phyloP scores from a whole-genome alignment of 2,797 vertebrate genomes.

The Mycteria americana region DNA sequence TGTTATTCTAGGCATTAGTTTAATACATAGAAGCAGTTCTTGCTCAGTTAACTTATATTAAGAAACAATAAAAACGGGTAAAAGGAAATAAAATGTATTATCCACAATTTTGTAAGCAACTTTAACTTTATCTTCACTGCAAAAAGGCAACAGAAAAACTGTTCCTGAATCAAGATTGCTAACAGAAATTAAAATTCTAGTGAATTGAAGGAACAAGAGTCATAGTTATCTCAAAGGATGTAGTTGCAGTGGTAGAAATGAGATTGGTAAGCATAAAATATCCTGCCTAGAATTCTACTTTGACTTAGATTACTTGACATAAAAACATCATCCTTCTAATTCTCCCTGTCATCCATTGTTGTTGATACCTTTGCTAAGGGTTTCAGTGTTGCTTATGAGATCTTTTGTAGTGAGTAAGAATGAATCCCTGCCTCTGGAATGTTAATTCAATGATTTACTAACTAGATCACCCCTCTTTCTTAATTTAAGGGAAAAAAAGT shows the following conservation, averaged over 20 bases:
- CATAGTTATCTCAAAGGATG: not conserved
- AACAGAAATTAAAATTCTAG: not conserved
- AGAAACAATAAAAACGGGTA: not conserved
- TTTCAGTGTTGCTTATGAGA: not conserved
- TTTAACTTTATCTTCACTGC: not conserved
- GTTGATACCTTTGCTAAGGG: not conserved
- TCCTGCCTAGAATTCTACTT: not conserved
- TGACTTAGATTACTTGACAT: not conserved
- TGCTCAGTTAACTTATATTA: not conserved
- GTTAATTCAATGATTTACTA: not conserved
- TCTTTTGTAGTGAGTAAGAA: not conserved
- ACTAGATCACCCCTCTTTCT: not conserved
- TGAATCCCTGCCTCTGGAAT: not conserved
- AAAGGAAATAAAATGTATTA: not conserved
- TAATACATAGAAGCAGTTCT: not conserved
- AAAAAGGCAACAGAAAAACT: not conserved
- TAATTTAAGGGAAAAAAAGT: not conserved
- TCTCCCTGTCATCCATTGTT: not conserved
- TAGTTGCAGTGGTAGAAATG: not conserved
- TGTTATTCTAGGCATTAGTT: not conserved
- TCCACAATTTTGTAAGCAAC: not conserved
- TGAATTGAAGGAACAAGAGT: not conserved
- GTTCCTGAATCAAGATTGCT: not conserved
- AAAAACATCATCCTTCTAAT: not conserved
- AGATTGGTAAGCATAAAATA: not conserved